A percentile compares a stretch with the other conserved stretches of the same genome.
Evolutionary conservation across 2,888 invertebrate genomes (phyloP).

Genomic region (Diloba caeruleocephala): DNA sequence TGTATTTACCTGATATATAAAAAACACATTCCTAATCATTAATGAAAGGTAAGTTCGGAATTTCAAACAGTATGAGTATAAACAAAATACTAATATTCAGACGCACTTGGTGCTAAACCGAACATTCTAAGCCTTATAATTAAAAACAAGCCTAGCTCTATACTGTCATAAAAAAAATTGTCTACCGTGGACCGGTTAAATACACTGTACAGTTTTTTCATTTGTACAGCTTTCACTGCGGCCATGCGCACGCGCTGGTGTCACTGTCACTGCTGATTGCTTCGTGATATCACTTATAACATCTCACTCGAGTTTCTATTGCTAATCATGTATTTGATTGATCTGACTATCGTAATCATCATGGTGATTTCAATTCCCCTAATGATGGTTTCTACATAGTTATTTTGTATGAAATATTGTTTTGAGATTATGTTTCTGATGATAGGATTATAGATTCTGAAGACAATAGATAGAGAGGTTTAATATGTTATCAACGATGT

Average conservation of each 20-base stretch:
- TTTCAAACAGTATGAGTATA: too few relatives aligned
- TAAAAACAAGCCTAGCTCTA: too few relatives aligned
- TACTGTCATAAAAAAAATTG: neutral
- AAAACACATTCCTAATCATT: too few relatives aligned
- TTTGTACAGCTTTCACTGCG: slow-evolving; percentile 43
- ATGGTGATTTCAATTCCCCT: slow-evolving; percentile 13
- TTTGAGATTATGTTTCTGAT: slow-evolving; percentile 7
- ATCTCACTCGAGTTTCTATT: slow-evolving; percentile 47
- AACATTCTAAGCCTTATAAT: slow-evolving; percentile 33
- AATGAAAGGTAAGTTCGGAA: too few relatives aligned
- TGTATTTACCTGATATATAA: too few relatives aligned
- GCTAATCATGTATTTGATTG: slow-evolving; percentile 44
- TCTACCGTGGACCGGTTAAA: slow-evolving; percentile 1
- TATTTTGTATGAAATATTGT: slow-evolving; percentile 27
- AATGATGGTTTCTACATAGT: slow-evolving; percentile 36
- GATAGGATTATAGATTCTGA: too few relatives aligned
- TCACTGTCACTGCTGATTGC: slow-evolving; percentile 44
- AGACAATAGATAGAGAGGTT: too few relatives aligned
- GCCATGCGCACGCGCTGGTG: slow-evolving; percentile 25
- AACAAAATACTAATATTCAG: too few relatives aligned
- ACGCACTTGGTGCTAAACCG: too few relatives aligned
- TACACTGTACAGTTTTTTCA: slow-evolving; percentile 36
- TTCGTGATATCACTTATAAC: slow-evolving; percentile 44
- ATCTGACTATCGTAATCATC: slow-evolving; percentile 29
- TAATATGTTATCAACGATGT: too few relatives aligned